Conservation (phyloP, 2,888 invertebrate genomes). For the Ectemnius continuus region DNA sequence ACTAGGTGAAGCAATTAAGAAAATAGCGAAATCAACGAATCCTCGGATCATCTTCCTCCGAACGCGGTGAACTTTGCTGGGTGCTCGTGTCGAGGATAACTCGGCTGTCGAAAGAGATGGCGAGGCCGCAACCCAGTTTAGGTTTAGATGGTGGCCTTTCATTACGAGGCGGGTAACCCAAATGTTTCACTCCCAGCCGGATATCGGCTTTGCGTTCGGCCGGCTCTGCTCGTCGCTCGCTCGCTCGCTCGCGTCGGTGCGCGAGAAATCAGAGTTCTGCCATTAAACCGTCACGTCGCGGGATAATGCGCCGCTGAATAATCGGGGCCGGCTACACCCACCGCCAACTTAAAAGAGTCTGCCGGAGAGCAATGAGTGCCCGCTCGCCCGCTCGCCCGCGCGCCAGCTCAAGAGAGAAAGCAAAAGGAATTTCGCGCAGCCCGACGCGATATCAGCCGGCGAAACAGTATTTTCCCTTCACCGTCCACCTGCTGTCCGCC, state of each 20-base stretch:
- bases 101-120: no score
- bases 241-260: slow-evolving; percentile 42
- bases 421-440: slow-evolving; percentile 60
- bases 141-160: background rate
- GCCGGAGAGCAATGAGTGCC: background rate
- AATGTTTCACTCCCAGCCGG: slow-evolving; percentile 2
- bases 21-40: no score
- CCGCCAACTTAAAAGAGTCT: slow-evolving; percentile 48
- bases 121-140: no score
- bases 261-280: slow-evolving; percentile 52
- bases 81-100: no score
- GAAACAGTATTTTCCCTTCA: slow-evolving; percentile 62
- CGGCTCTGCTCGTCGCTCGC: slow-evolving; percentile 33
- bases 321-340: slow-evolving; percentile 58
- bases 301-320: slow-evolving; percentile 56
- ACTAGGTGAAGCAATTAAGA: no score
- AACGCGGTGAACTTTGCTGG: no score
- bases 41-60: no score
- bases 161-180: background rate
- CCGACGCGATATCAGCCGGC: slow-evolving; percentile 57
- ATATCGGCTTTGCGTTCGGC: background rate
- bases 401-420: slow-evolving; percentile 48
- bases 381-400: background rate
- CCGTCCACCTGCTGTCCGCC: slow-evolving; percentile 61
- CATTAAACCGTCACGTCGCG: slow-evolving; percentile 59